Evolutionary conservation across 2,888 invertebrate species (phyloP).

Genomic region (Reticulitermes lucifugus): DNA sequence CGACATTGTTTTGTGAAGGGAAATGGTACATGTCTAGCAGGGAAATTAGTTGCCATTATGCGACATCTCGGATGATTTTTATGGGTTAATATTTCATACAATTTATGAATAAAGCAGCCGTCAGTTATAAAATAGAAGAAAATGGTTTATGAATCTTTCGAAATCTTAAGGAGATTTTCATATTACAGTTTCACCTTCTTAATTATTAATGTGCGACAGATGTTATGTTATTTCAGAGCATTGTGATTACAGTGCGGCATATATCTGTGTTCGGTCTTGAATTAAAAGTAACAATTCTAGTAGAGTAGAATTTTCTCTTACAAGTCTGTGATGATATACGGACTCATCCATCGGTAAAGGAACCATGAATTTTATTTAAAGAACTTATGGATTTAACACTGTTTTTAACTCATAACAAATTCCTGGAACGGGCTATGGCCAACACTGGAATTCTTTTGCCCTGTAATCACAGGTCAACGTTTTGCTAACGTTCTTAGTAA

Average conservation of each 20-base stretch:
- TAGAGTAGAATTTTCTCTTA: neutral
- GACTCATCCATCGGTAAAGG: too few relatives aligned
- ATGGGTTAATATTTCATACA: neutral
- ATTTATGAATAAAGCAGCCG: neutral
- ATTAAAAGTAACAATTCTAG: neutral
- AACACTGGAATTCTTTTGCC: too few relatives aligned
- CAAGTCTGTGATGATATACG: neutral
- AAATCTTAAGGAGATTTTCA: neutral
- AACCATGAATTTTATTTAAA: too few relatives aligned
- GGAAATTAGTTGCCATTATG: neutral
- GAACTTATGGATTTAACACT: too few relatives aligned
- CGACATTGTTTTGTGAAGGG: neutral
- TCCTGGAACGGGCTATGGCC: too few relatives aligned
- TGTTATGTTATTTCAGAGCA: neutral
- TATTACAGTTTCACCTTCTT: neutral
- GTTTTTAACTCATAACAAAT: too few relatives aligned
- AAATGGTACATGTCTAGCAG: neutral
- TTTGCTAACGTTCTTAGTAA: too few relatives aligned
- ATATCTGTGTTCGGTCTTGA: neutral
- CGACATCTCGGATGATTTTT: neutral
- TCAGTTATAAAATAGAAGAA: neutral
- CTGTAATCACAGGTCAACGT: too few relatives aligned
- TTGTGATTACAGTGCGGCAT: neutral
- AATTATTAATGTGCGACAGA: neutral
- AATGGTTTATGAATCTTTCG: conserved; percentile 11